phyloP scores from a whole-genome alignment of 2,888 invertebrate genomes.

The Pandemis cinnamomeana region DNA sequence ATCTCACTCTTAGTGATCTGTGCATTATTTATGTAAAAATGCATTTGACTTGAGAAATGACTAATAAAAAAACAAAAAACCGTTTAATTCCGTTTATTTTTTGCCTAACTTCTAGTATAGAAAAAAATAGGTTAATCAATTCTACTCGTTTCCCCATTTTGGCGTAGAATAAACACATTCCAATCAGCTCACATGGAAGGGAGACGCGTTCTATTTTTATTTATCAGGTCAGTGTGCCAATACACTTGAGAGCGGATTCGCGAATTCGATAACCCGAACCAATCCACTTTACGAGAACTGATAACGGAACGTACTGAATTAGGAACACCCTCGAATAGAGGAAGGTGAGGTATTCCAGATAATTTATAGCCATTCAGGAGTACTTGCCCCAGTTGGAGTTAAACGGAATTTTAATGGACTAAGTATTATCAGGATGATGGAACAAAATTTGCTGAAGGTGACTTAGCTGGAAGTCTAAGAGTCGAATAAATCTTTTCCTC shows the following conservation, averaged over 20 bases:
- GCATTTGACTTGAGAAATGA: no score
- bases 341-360: conserved; percentile 21
- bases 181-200: conserved; percentile 22
- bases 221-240: conserved; percentile 40
- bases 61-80: no score
- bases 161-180: conserved; percentile 28
- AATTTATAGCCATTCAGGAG: conserved; percentile 28
- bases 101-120: neutral
- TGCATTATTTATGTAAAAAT: no score
- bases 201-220: conserved; percentile 37
- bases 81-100: neutral
- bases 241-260: conserved; percentile 38
- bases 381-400: conserved; percentile 25
- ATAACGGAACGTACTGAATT: conserved; percentile 39
- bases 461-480: neutral
- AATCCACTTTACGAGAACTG: conserved; percentile 42
- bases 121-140: neutral
- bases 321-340: conserved; percentile 32
- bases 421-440: conserved; percentile 16
- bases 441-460: neutral
- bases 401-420: conserved; percentile 10
- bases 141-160: neutral
- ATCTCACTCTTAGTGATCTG: no score
- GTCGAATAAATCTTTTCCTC: neutral
- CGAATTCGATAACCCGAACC: conserved; percentile 42